Evolutionary conservation across 2,113 vertebrate species (phyloP).

Genomic region (Edolisoma coerulescens): DNA sequence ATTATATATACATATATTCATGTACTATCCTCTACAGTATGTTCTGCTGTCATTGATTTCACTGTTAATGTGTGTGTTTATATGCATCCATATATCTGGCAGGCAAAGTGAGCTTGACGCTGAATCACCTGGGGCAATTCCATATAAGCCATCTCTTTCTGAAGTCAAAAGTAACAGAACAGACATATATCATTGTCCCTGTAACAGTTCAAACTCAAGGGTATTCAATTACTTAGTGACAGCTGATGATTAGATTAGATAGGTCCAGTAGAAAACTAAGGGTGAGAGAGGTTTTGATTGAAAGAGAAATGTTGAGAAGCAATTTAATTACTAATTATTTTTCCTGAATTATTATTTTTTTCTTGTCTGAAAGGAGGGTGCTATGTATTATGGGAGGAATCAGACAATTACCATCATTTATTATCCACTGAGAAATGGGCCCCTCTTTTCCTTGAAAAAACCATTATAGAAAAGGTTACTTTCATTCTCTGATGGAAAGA

Average conservation of each 20-base stretch:
- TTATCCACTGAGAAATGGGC: constrained; percentile 17
- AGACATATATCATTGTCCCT: neutral
- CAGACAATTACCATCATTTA: constrained; percentile 47
- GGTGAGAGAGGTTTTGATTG: constrained; percentile 27
- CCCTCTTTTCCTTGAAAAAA: constrained; percentile 5
- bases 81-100: neutral
- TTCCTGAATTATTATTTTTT: constrained; percentile 55
- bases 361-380: constrained; percentile 32
- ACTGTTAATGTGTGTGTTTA: neutral
- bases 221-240: constrained; percentile 55
- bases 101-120: neutral
- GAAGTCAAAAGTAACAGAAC: constrained; percentile 15
- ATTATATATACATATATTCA: neutral
- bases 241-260: constrained; percentile 59
- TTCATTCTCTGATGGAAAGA: constrained; percentile 4
- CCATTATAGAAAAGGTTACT: constrained; percentile 30
- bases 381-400: constrained; percentile 28
- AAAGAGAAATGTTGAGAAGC: constrained; percentile 45
- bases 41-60: neutral
- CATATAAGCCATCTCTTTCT: neutral
- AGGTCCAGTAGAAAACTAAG: constrained; percentile 22
- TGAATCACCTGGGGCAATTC: neutral
- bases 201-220: neutral
- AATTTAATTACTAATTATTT: constrained; percentile 67
- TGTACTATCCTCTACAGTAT: neutral